Evolutionary conservation across 2,797 vertebrate species (phyloP).

Genomic region (Graptemys geographica): DNA sequence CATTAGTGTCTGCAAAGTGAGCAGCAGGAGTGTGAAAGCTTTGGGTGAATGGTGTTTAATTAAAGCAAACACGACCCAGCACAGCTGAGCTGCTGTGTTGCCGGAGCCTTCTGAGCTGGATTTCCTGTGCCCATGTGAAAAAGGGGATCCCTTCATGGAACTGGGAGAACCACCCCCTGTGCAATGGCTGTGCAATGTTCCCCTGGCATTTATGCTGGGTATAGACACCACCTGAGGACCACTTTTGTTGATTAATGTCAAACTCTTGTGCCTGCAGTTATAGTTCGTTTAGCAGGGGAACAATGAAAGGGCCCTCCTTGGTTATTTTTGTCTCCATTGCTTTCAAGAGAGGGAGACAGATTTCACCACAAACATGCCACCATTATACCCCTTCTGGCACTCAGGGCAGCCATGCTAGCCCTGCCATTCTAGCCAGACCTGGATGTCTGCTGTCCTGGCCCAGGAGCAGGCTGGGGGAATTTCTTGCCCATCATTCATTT

Average conservation of each 20-base stretch:
- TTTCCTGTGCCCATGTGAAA: background rate
- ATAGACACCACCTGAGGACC: background rate
- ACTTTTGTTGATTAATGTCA: background rate
- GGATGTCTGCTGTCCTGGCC: background rate
- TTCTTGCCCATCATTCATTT: background rate
- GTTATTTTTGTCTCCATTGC: background rate
- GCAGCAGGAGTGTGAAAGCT: accelerated
- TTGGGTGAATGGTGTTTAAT: background rate
- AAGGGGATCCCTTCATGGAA: background rate
- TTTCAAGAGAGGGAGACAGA: background rate
- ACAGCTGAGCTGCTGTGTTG: background rate
- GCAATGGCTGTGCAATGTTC: background rate
- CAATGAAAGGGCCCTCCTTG: background rate
- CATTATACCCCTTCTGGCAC: background rate
- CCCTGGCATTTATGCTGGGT: background rate
- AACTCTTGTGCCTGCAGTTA: background rate
- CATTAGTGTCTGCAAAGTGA: accelerated
- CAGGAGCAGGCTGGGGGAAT: background rate
- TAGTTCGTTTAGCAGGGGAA: background rate
- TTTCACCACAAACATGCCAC: background rate
- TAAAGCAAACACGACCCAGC: background rate
- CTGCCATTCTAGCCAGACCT: background rate
- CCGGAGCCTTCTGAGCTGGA: background rate
- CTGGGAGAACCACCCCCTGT: background rate
- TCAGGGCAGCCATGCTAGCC: background rate